Evolutionary conservation across 2,888 invertebrate species (phyloP).

Genomic region (Melieria picta): DNA sequence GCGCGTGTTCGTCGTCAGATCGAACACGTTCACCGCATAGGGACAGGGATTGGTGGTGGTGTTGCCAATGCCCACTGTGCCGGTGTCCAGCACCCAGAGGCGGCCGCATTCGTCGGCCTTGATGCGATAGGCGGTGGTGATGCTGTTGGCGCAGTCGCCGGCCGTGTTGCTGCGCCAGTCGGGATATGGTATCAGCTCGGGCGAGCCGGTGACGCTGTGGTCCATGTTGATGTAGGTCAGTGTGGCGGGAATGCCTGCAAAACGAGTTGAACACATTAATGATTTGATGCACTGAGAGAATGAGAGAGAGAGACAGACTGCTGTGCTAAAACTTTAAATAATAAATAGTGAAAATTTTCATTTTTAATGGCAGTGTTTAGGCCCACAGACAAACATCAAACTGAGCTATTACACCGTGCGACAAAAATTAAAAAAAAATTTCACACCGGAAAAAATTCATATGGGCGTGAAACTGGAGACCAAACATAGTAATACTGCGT

Average conservation of each 20-base stretch:
- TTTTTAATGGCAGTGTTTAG: too few species aligned
- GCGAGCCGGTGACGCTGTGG: conserved; percentile 74
- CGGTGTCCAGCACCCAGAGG: conserved; percentile 85
- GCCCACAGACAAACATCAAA: too few species aligned
- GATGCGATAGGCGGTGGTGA: conserved; percentile 82
- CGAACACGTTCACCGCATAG: conserved; percentile 81
- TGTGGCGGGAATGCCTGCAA: conserved; percentile 80
- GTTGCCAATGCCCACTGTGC: conserved; percentile 82
- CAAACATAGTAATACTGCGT: too few species aligned
- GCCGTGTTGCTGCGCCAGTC: conserved; percentile 79
- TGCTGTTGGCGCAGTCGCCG: conserved; percentile 78
- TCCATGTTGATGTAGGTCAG: conserved; percentile 81
- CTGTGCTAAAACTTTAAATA: too few species aligned
- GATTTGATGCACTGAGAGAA: too few species aligned
- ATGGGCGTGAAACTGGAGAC: too few species aligned
- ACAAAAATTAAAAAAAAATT: too few species aligned
- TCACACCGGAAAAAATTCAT: too few species aligned
- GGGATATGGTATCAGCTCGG: conserved; percentile 81
- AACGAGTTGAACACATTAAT: too few species aligned
- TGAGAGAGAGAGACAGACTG: too few species aligned
- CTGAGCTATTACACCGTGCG: too few species aligned
- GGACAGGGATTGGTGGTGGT: conserved; percentile 82
- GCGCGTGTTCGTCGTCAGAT: conserved; percentile 77
- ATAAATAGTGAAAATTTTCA: too few species aligned
- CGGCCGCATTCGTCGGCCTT: conserved; percentile 82